A percentile compares a stretch with the other conserved stretches of the same genome.
Conservation (phyloP, 2,888 invertebrate species). For the Rhogogaster chlorosoma region DNA sequence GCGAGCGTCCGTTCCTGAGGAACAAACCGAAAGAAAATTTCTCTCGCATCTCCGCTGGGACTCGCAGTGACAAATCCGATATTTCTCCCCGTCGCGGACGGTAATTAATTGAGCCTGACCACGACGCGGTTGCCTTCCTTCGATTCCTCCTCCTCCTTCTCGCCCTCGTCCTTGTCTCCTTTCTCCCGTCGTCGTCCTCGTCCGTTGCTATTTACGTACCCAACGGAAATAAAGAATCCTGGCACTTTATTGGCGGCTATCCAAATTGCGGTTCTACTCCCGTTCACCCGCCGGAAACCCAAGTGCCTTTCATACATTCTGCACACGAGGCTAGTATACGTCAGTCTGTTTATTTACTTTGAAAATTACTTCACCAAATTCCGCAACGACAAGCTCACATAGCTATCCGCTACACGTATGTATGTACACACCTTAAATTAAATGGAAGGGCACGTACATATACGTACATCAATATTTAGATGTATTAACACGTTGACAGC, state of each 20-base stretch:
- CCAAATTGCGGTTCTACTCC: conserved; percentile 4
- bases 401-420: not conserved
- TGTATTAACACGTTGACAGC: conserved; percentile 2
- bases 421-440: not conserved
- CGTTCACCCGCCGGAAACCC: not conserved
- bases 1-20: conserved; percentile 15
- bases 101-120: conserved; percentile 34
- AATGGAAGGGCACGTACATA: too few relatives aligned
- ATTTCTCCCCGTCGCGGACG: conserved; percentile 14
- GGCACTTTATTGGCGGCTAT: conserved; percentile 25
- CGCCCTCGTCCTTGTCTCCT: not conserved
- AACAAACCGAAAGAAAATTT: conserved; percentile 40
- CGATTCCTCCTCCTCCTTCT: not conserved
- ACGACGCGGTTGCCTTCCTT: conserved; percentile 25
- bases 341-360: conserved; percentile 1
- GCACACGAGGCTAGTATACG: not conserved
- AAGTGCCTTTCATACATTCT: not conserved
- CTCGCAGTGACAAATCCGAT: conserved; percentile 43
- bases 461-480: not conserved
- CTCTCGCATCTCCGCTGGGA: conserved; percentile 26
- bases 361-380: not conserved
- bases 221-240: conserved; percentile 18
- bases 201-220: conserved; percentile 12
- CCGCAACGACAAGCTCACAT: not conserved
- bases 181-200: not conserved